Evolutionary conservation across 2,797 vertebrate genomes (phyloP), one percentile per base, ranked within the genome.

Genomic region (Eulemur coronatus): DNA sequence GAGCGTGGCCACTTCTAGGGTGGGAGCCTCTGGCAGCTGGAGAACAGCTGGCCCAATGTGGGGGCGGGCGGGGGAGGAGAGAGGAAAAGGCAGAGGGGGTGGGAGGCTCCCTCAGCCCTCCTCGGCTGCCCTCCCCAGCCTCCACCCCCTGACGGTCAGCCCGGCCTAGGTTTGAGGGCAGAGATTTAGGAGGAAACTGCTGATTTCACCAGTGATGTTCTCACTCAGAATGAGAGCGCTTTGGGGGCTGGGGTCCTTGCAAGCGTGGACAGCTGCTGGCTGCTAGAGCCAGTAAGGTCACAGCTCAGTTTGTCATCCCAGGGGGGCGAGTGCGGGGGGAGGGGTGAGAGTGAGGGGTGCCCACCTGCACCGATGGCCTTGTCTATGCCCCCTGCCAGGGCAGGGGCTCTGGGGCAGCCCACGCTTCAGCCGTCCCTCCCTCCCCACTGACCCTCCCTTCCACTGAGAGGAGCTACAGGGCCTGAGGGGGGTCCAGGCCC

Each of bases 1-100:
- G 63, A 95, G 85, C 12, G 7, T 38, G 41, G 90, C 95, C 50
- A 70, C 78, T 96, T 67, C 76, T 72, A 59, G 96, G 92, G 95
- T 93, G 90, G 94, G 94, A 97, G 84, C 89, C 52, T 63, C 89
- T 93, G 96, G 96, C 98, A 97, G 98, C 98, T 97, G 98, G 98
- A 94, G 97, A 97, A 96, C 98, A 98, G 97, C 98, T 98, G 98
- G 97, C 85, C 84, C 1, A 2, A 13, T 4, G 69, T 92, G 73
- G 96, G 76, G 95, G 95, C 33, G 48, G 95, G 89, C 38, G 57
- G 88, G 59, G 84, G 57, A 61, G 26, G 65, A 70, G 26, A 48
- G 30, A 93, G 67, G 84, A 46, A 50, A 63, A 95, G 67, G 87
- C 96, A 46, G 28, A 75, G 85, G 46, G 84, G 81, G 28, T n/a